A percentile compares a stretch with the other conserved stretches of the same genome.
These are phyloP conservation scores for Melipona quadrifasciata DNA, from an alignment of 1,140 invertebrate genomes.

Conservation along the genomic window DNA sequence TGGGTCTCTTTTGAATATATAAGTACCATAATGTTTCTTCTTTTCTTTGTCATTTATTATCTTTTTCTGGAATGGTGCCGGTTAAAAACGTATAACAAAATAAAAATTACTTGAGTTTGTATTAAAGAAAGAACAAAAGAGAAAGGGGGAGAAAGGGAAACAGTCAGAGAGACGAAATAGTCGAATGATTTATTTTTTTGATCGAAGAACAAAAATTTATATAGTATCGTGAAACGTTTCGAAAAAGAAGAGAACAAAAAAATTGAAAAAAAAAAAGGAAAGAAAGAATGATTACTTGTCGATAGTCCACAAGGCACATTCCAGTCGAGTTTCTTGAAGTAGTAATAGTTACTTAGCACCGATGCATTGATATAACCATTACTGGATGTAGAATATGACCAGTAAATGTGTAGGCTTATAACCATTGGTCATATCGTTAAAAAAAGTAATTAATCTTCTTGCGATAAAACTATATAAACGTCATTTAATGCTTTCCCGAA, in stretches of 20 bases:
- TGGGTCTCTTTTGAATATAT: slow-evolving; percentile 55
- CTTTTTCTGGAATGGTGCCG: slow-evolving; percentile 56
- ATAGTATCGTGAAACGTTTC: background rate
- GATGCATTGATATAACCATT: slow-evolving; percentile 68
- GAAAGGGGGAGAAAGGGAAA: too few species aligned
- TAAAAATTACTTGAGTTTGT: background rate
- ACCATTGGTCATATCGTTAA: slow-evolving; percentile 71
- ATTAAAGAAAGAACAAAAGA: background rate
- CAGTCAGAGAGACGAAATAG: background rate
- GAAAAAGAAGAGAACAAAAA: background rate
- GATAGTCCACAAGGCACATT: slow-evolving; percentile 70
- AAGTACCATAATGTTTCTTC: slow-evolving; percentile 58
- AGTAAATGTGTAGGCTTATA: slow-evolving; percentile 44
- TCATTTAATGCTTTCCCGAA: slow-evolving; percentile 84
- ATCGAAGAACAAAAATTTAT: background rate
- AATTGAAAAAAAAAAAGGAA: background rate
- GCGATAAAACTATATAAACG: slow-evolving; percentile 78
- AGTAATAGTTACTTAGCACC: slow-evolving; percentile 74
- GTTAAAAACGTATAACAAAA: background rate
- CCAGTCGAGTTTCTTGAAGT: slow-evolving; percentile 75
- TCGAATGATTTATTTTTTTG: background rate
- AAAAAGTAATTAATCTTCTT: slow-evolving; percentile 79
- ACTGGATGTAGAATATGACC: slow-evolving; percentile 60
- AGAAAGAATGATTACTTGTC: background rate
- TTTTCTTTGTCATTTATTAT: slow-evolving; percentile 60